A percentile compares a stretch with the other conserved stretches of the same genome.
phyloP scores from a whole-genome alignment of 2,113 vertebrate genomes.

The Tamias sibiricus region DNA sequence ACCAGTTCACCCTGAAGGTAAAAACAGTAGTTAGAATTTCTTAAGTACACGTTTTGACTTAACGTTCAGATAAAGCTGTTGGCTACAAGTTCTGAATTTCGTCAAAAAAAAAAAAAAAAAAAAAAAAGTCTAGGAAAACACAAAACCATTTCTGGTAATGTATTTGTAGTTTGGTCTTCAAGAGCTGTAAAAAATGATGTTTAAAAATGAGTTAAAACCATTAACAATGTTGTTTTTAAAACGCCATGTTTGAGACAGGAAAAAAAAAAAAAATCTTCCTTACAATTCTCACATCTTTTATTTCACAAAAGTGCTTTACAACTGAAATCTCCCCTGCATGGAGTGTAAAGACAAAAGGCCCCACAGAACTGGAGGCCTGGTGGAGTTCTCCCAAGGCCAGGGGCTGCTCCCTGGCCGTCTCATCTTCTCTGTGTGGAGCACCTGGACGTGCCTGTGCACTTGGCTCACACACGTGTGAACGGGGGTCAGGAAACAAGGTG shows the following conservation, averaged over 20 bases:
- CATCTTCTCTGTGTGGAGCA: accelerated
- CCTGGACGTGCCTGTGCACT: not conserved
- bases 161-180: conserved; percentile 74
- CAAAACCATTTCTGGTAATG: conserved; percentile 63
- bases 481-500: not conserved
- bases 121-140: conserved; percentile 60
- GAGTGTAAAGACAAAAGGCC: conserved; percentile 73
- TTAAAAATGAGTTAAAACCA: conserved; percentile 65
- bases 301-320: conserved; percentile 59
- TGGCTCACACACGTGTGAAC: accelerated
- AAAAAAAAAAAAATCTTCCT: conserved; percentile 24
- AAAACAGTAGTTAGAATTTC: conserved; percentile 42
- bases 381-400: not conserved
- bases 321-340: conserved; percentile 16
- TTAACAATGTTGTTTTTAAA: conserved; percentile 57
- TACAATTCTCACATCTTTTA: not conserved
- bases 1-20: not conserved
- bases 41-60: conserved; percentile 26
- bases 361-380: not conserved
- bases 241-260: conserved; percentile 47
- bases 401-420: not conserved
- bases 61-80: conserved; percentile 51
- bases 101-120: conserved; percentile 67
- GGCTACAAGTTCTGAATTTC: conserved; percentile 54
- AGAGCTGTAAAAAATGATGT: conserved; percentile 49